Conservation (phyloP, 2,888 invertebrate species). For the Branchipolynoe longqiensis region DNA sequence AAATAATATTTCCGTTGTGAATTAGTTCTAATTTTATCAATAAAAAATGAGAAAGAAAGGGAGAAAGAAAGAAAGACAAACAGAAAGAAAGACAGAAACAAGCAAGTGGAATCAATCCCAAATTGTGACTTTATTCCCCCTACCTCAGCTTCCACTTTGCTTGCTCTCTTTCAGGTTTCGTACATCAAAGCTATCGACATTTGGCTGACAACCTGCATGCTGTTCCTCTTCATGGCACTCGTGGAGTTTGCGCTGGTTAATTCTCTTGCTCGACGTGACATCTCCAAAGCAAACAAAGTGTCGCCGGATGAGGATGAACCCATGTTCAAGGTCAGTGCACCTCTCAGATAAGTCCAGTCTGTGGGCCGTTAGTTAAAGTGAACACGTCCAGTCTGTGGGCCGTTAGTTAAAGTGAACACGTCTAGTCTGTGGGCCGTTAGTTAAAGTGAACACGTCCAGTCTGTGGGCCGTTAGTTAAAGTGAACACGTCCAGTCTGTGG, state of each 20-base stretch:
- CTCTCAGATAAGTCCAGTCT: too few species aligned
- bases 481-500: not conserved
- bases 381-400: not conserved
- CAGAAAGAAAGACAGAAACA: not conserved
- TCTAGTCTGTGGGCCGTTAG: not conserved
- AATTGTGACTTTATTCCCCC: not conserved
- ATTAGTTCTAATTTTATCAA: not conserved
- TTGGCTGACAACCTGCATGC: conserved; percentile 57
- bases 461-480: not conserved
- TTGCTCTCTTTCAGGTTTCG: conserved; percentile 42
- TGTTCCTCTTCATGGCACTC: conserved; percentile 54
- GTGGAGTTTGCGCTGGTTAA: conserved; percentile 58
- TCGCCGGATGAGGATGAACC: conserved; percentile 47
- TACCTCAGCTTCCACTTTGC: not conserved
- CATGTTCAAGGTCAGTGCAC: conserved; percentile 16
- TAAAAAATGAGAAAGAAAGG: not conserved
- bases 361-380: not conserved
- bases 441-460: not conserved
- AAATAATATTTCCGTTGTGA: not conserved
- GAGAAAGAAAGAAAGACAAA: not conserved
- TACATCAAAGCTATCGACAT: conserved; percentile 59
- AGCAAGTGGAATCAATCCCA: not conserved
- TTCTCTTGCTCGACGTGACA: conserved; percentile 48
- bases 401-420: not conserved
- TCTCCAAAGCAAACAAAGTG: conserved; percentile 15